phyloP scores from a whole-genome alignment of 2,113 vertebrate genomes.

The Murina feae region DNA sequence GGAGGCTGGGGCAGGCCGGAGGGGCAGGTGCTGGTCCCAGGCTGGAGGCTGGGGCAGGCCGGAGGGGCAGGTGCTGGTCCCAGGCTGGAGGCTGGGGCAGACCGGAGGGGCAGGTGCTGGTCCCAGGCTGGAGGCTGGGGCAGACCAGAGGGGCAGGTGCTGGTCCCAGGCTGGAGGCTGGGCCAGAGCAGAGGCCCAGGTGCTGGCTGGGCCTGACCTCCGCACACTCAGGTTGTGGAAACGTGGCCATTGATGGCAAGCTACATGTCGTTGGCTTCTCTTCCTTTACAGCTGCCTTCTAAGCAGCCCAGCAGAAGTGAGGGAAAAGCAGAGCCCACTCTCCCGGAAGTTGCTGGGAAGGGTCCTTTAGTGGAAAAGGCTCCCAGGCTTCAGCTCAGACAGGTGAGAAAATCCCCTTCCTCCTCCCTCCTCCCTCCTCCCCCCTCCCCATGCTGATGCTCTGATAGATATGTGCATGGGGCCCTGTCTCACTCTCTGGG shows the following conservation, averaged over 20 bases:
- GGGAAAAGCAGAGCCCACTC: not conserved
- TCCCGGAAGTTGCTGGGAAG: not conserved
- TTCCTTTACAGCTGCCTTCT: not conserved
- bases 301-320: not conserved
- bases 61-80: too few relatives aligned
- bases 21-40: too few relatives aligned
- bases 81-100: too few relatives aligned
- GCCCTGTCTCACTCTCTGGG: not conserved
- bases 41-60: too few relatives aligned
- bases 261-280: not conserved
- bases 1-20: too few relatives aligned
- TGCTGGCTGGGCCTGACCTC: too few relatives aligned
- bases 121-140: too few relatives aligned
- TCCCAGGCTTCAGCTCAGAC: not conserved
- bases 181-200: not conserved
- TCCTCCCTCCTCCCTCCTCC: too few relatives aligned
- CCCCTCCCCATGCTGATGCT: not conserved
- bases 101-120: too few relatives aligned
- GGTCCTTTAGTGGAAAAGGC: not conserved
- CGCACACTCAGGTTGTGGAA: not conserved
- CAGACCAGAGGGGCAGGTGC: too few relatives aligned
- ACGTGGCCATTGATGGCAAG: rapidly evolving
- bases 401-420: not conserved
- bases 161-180: too few relatives aligned
- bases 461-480: not conserved